Percentiles rank a stretch among this genome's conserved stretches.
Evolutionary conservation across 2,888 invertebrate species (phyloP).

Genomic region (Apotomis turbidana): DNA sequence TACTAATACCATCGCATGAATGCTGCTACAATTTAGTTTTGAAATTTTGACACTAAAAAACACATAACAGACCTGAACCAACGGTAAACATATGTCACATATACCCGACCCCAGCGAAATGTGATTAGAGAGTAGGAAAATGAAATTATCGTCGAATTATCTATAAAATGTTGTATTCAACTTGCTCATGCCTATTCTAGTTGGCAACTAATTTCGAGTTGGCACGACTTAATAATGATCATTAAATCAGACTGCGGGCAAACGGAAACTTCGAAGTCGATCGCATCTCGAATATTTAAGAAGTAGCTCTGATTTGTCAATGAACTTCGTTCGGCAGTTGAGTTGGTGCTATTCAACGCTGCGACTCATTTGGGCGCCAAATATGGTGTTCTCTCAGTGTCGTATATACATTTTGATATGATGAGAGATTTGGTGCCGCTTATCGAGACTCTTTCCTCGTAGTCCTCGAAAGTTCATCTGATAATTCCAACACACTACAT

Average conservation of each 20-base stretch:
- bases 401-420: slow-evolving; percentile 4
- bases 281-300: slow-evolving; percentile 33
- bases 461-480: too few species aligned
- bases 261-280: slow-evolving; percentile 12
- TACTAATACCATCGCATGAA: slow-evolving; percentile 8
- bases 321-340: slow-evolving; percentile 11
- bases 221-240: slow-evolving; percentile 2
- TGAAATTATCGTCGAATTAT: too few species aligned
- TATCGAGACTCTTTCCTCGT: too few species aligned
- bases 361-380: slow-evolving; percentile 45
- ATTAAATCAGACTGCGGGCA: slow-evolving; percentile 10
- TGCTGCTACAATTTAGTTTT: background rate
- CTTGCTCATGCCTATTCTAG: too few species aligned
- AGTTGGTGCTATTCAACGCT: slow-evolving; percentile 20
- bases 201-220: background rate
- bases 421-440: too few species aligned
- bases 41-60: background rate
- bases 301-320: slow-evolving; percentile 19
- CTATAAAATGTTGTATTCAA: too few species aligned
- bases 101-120: too few species aligned
- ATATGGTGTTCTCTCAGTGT: slow-evolving; percentile 47
- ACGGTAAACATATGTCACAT: too few species aligned
- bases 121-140: too few species aligned
- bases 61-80: too few species aligned
- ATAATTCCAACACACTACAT: too few species aligned